Evolutionary conservation across 1,140 invertebrate species (phyloP).

Genomic region (Pogonomyrmex barbatus): DNA sequence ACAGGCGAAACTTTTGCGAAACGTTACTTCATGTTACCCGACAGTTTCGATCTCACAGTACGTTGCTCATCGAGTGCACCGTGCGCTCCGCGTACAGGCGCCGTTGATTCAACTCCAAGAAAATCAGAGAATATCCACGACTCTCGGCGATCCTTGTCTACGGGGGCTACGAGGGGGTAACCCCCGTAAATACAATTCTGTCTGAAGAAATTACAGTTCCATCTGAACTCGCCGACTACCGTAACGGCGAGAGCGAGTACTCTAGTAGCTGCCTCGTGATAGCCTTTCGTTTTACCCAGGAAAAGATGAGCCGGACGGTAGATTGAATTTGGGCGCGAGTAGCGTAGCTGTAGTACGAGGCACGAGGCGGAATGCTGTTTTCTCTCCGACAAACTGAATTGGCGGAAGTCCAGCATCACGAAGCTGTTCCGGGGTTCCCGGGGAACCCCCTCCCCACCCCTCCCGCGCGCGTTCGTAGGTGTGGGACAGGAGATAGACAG

Average conservation of each 20-base stretch:
- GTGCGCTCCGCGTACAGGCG: conserved; percentile 3
- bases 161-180: conserved; percentile 6
- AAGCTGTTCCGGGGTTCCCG: conserved; percentile 56
- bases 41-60: conserved; percentile 49
- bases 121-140: conserved; percentile 60
- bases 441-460: neutral
- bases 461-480: conserved; percentile 53
- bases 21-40: conserved; percentile 31
- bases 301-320: conserved; percentile 59
- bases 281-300: conserved; percentile 42
- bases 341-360: conserved; percentile 14
- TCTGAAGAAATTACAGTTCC: conserved; percentile 62
- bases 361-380: conserved; percentile 39
- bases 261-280: conserved; percentile 33
- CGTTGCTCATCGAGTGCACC: conserved; percentile 52
- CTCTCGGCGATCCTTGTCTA: conserved; percentile 55
- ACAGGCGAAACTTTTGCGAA: neutral
- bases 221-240: conserved; percentile 32
- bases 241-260: conserved; percentile 27
- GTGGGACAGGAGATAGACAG: conserved; percentile 63
- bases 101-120: conserved; percentile 44
- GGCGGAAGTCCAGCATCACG: conserved; percentile 74
- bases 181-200: conserved; percentile 51
- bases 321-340: conserved; percentile 71
- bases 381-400: conserved; percentile 62